Evolutionary conservation across 2,797 vertebrate species (phyloP), one percentile per base, ranked within the genome.

Genomic region (Adrianichthys oophorus): DNA sequence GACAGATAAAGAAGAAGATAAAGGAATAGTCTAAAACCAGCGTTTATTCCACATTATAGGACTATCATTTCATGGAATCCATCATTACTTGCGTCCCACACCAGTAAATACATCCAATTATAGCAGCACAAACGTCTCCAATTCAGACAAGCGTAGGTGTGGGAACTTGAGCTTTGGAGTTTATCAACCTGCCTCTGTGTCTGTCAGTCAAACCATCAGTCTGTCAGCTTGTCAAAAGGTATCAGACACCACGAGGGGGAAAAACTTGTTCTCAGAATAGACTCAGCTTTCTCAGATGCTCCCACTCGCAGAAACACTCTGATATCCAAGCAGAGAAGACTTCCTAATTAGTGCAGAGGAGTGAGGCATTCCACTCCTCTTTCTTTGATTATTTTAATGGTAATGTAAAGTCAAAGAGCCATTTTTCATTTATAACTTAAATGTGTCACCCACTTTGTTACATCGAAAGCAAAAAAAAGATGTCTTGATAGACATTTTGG

Each of bases 181-280:
- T 68, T 56, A 57, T 65, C 70, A 59, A 46, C 61, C 56, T 48
- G 50, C 45, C 60, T 16, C 17, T 17, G 58, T 43, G 37, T 72
- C 67, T 78, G 80, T 61, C 74, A 81, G 70, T 77, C 80, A 80
- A 75, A 68, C 43, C 3, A 15, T 49, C 54, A 13, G 72, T 58
- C 68, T 63, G 70, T 79, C 79, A 76, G 59, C 56, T 49, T 59
- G 58, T 70, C 67, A 59, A 56, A 47, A 26, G 62, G 60, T 62
- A 0, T 40, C 56, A 19, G 26, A 72, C 62, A 70, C 66, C 62
- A 69, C 66, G 62, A 68, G 81, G 69, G 70, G 62, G 59, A 42
- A 43, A 41, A 73, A 63, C 56, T 19, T 59, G 74, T 49, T 78
- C 80, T 81, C 70, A 63, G 80, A 83, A 83, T 79, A 80, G 76